Conservation (phyloP, 2,797 vertebrate species). For the Crypturellus tataupa region DNA sequence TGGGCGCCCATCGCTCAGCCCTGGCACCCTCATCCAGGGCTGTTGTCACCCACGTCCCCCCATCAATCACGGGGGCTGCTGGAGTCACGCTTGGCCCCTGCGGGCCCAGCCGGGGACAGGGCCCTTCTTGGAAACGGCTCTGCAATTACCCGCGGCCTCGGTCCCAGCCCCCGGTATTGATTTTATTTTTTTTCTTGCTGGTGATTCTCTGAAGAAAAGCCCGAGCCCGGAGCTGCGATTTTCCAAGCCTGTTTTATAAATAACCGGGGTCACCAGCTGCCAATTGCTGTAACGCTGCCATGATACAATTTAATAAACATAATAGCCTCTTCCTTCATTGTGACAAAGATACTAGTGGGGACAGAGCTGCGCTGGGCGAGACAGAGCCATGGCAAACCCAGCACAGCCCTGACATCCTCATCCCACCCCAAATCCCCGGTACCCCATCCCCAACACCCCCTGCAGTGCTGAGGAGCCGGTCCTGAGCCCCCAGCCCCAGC, state of each 20-base stretch:
- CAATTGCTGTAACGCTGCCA: slow-evolving; percentile 50
- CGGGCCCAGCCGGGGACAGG: background rate
- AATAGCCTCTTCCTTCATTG: slow-evolving; percentile 53
- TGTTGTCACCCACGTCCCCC: slow-evolving; percentile 42
- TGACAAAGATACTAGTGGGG: slow-evolving; percentile 22
- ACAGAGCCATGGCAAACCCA: too few relatives aligned
- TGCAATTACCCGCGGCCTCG: background rate
- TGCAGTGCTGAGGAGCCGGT: background rate
- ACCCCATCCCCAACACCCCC: background rate
- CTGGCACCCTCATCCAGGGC: slow-evolving; percentile 61
- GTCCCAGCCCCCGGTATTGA: slow-evolving; percentile 10
- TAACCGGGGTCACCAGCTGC: slow-evolving; percentile 64
- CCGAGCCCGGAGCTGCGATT: slow-evolving; percentile 37
- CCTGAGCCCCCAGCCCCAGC: background rate
- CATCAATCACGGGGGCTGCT: slow-evolving; percentile 40
- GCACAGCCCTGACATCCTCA: too few relatives aligned
- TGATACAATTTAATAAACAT: slow-evolving; percentile 60
- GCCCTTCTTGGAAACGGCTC: background rate
- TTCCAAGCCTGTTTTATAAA: slow-evolving; percentile 63
- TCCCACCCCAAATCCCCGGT: too few relatives aligned
- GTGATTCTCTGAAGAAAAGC: slow-evolving; percentile 40
- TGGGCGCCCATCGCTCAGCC: background rate
- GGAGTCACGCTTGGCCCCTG: too few relatives aligned
- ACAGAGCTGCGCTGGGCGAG: background rate
- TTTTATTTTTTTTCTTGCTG: background rate